These are phyloP conservation scores for Drosophila ogumai DNA, from an alignment of 1,140 invertebrate species.

Conservation along the genomic window DNA sequence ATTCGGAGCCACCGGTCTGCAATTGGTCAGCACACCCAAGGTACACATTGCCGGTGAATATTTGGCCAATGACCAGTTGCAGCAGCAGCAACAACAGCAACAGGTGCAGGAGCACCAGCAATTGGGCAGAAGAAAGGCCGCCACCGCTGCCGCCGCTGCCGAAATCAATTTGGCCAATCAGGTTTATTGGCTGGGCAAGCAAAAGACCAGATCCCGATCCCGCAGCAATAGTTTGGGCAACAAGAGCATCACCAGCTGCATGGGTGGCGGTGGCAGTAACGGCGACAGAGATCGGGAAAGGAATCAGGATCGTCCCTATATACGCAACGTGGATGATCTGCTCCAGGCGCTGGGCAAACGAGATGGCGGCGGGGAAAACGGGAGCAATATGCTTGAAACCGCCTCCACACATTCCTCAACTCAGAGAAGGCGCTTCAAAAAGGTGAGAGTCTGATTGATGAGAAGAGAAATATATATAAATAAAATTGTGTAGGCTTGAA, in stretches of 20 bases:
- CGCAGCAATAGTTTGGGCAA: slow-evolving; percentile 80
- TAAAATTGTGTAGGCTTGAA: not conserved
- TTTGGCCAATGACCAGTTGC: slow-evolving; percentile 48
- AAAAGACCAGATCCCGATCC: slow-evolving; percentile 68
- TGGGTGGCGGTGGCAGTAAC: slow-evolving; percentile 41
- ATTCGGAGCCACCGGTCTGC: slow-evolving; percentile 74
- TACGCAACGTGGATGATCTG: slow-evolving; percentile 80
- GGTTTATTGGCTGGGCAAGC: slow-evolving; percentile 78
- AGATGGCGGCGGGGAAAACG: slow-evolving; percentile 25
- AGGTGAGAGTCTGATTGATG: slow-evolving; percentile 55
- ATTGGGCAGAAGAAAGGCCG: slow-evolving; percentile 62
- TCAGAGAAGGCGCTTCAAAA: slow-evolving; percentile 72
- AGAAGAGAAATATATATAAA: not conserved
- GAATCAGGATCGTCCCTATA: slow-evolving; percentile 57
- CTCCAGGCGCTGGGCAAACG: slow-evolving; percentile 66
- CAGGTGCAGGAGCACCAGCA: slow-evolving; percentile 41
- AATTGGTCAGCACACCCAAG: slow-evolving; percentile 76
- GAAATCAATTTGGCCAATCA: slow-evolving; percentile 83
- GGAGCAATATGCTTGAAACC: slow-evolving; percentile 49
- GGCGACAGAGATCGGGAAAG: slow-evolving; percentile 29
- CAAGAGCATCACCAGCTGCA: slow-evolving; percentile 65
- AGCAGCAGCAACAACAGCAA: slow-evolving; percentile 24
- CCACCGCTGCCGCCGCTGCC: slow-evolving; percentile 32
- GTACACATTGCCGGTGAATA: slow-evolving; percentile 82
- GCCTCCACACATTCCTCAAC: slow-evolving; percentile 65